Percentiles rank a stretch among this genome's conserved stretches.
Evolutionary conservation across 1,140 invertebrate genomes (phyloP).

Genomic region (Holcopasites calliopsidis): DNA sequence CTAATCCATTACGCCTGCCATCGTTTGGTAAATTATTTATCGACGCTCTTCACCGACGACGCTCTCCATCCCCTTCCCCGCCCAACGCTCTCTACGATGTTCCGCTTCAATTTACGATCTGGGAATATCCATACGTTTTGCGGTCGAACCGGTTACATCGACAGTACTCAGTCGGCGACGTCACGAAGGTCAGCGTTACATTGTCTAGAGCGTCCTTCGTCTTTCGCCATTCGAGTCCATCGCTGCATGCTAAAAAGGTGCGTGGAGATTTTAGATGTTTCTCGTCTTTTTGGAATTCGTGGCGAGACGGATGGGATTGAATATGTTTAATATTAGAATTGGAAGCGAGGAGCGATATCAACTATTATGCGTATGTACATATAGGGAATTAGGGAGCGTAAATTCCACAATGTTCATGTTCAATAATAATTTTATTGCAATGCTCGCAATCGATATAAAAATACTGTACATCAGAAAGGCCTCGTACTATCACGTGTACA

Average conservation of each 20-base stretch:
- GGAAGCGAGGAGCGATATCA: no score
- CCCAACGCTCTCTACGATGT: neutral
- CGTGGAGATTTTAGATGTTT: no score
- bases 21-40: constrained; percentile 64
- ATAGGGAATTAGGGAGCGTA: neutral
- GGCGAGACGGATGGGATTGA: no score
- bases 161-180: constrained; percentile 13
- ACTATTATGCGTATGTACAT: no score
- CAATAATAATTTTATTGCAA: constrained; percentile 51
- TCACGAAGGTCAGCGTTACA: neutral
- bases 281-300: no score
- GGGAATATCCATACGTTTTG: constrained; percentile 33
- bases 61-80: neutral
- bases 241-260: no score
- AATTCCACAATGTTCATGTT: neutral
- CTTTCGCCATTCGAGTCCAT: no score
- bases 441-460: constrained; percentile 64
- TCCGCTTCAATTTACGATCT: constrained; percentile 59
- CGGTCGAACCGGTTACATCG: neutral
- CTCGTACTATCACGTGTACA: no score
- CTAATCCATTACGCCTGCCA: constrained; percentile 63
- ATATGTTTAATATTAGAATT: no score
- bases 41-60: constrained; percentile 11
- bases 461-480: constrained; percentile 72
- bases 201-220: no score